These are phyloP conservation scores for Festucalex cinctus DNA, from an alignment of 2,113 vertebrate genomes.

Conservation along the genomic window DNA sequence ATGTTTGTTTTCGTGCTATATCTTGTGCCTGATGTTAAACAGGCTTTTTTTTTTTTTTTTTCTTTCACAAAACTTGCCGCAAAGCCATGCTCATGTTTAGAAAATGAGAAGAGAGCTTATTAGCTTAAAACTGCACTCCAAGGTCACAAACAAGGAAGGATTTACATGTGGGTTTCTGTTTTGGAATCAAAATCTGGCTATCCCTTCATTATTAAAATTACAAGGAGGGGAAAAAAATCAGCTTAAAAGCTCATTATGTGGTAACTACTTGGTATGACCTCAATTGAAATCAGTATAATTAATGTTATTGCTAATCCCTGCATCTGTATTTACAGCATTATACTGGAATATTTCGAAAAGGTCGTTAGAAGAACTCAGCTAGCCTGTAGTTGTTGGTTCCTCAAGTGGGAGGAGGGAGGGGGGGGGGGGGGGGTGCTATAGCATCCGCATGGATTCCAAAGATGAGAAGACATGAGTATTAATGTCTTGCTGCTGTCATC, in stretches of 20 bases:
- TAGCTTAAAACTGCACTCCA: background rate
- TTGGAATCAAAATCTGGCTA: no score
- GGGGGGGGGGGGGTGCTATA: slow-evolving; percentile 26
- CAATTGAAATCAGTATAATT: background rate
- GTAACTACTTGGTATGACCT: background rate
- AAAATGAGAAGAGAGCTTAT: background rate
- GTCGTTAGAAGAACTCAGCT: background rate
- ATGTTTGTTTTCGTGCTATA: no score
- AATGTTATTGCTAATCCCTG: background rate
- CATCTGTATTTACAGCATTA: background rate
- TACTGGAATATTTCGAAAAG: background rate
- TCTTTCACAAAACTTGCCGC: background rate
- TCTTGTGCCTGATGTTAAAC: background rate
- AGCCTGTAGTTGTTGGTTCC: slow-evolving; percentile 1
- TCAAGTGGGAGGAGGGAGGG: slow-evolving; percentile 9
- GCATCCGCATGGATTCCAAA: slow-evolving; percentile 31
- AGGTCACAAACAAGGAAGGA: background rate
- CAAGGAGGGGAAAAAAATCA: background rate
- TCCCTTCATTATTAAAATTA: background rate
- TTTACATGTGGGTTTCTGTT: no score
- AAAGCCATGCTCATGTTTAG: background rate
- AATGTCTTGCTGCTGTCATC: background rate
- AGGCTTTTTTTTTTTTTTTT: background rate
- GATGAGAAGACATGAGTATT: background rate
- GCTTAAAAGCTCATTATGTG: background rate